Base-by-base conservation (phyloP, 1,140 invertebrate genomes). In the Drosophila bocki region DNA sequence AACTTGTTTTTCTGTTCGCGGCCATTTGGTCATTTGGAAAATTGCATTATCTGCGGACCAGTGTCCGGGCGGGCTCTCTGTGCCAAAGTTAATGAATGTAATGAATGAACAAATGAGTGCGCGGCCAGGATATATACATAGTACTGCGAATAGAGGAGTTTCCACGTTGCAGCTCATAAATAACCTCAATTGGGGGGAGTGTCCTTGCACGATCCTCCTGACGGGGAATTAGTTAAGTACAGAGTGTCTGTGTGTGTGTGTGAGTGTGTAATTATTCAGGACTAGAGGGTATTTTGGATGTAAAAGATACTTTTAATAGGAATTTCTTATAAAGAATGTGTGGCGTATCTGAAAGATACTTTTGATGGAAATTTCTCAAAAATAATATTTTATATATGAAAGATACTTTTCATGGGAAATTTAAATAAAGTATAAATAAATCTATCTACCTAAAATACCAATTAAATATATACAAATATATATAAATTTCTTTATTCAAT, bases 41-140 rank as follows among this genome's bases (percentile, higher is more conserved):
- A 60, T 67, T 56, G 59, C 39, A 39, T 70, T 70, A 70, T 70
- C 47, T 37, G 35, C 67, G 54, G 54, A 62, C 63, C 15, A 75
- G 82, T 76, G 67, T 15, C 45, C 22, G 26, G 13, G 13, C 15
- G 29, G 54, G 17, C 19, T 19, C 35, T 22, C 33, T 54, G 33
- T 26, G 53, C 13, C 33, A 13, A 74, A 60, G 70, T 60, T 72
- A 74, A 74, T 74, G 69, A 72, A 72, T 72, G 53, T 71, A 71
- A 71, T 71, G 67, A 74, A 51, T 72, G 54, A 71, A 59, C 65
- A 70, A 72, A 72, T 72, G 69, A 72, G 70, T 50, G 51, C 9
- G 11, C 15, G n/a, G 35, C 29, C 26, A 56, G 67, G 22, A 54
- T 37, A 37, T 15, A 32, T 5, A 50, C 13, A 29, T 13, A 19